Percentiles rank a stretch among this genome's conserved stretches.
Conservation (phyloP, 2,113 vertebrate genomes). For the Tachuris rubrigastra region DNA sequence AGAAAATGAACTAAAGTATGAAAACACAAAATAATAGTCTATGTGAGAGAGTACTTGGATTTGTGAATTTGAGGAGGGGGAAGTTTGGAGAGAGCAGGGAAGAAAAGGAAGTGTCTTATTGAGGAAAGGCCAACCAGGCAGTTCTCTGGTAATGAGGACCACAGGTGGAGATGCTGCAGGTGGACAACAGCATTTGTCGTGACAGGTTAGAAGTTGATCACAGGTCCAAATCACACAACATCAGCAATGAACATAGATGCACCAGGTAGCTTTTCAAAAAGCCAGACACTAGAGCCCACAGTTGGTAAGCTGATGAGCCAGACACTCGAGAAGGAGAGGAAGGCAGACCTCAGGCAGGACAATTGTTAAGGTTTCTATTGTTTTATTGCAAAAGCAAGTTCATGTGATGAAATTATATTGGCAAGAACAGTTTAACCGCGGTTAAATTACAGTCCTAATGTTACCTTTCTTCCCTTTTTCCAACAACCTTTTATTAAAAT, state of each 20-base stretch:
- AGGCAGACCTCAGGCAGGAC: neutral
- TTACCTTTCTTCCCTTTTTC: neutral
- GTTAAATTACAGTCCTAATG: neutral
- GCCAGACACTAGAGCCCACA: neutral
- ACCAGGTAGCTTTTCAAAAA: neutral
- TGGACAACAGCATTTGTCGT: accelerated
- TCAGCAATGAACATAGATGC: neutral
- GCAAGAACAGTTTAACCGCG: neutral
- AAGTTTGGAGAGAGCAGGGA: neutral
- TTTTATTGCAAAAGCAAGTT: neutral
- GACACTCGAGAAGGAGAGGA: neutral
- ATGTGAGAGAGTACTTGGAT: neutral
- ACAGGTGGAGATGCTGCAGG: accelerated
- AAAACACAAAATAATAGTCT: neutral
- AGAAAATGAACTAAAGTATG: neutral
- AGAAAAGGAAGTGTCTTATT: neutral
- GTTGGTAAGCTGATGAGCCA: neutral
- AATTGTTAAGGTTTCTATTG: neutral
- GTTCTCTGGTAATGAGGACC: neutral
- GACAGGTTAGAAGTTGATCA: accelerated
- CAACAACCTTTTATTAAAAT: constrained; percentile 21
- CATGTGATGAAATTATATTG: neutral
- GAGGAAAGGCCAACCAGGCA: neutral
- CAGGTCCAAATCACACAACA: neutral
- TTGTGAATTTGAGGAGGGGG: neutral